phyloP scores from a whole-genome alignment of 2,113 vertebrate species.

The Ceyx cyanopectus region DNA sequence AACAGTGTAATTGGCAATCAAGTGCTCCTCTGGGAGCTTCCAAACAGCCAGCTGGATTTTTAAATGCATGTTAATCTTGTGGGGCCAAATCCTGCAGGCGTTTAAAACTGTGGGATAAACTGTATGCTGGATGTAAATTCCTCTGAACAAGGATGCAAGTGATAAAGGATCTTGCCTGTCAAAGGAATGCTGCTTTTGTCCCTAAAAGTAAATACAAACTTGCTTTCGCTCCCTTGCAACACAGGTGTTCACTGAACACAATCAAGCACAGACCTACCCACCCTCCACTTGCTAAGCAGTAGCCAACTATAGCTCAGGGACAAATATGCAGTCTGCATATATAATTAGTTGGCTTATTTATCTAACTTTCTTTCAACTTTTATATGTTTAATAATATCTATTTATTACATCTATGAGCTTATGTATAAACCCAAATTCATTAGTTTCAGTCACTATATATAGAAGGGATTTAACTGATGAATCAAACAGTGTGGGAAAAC shows the following conservation, averaged over 20 bases:
- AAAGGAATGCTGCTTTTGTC: conserved; percentile 25
- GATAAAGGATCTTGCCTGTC: not conserved
- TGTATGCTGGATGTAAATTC: not conserved
- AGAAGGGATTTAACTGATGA: not conserved
- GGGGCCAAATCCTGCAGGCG: conserved; percentile 35
- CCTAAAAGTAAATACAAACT: conserved; percentile 40
- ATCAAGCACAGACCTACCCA: conserved; percentile 19
- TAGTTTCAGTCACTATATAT: not conserved
- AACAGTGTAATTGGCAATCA: conserved; percentile 79
- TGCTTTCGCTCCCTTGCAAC: not conserved
- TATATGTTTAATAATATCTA: not conserved
- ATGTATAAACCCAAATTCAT: not conserved
- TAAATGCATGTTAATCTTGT: conserved; percentile 72
- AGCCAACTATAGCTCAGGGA: conserved; percentile 48
- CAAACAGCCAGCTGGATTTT: conserved; percentile 73
- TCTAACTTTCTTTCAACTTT: not conserved
- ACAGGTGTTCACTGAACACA: not conserved
- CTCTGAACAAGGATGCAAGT: not conserved
- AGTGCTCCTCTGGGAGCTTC: conserved; percentile 74
- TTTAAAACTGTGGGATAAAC: not conserved
- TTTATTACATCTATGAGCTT: conserved; percentile 34
- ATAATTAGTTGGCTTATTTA: conserved; percentile 49
- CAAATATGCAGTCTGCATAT: not conserved
- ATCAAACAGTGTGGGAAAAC: not conserved
- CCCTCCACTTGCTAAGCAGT: conserved; percentile 10